Evolutionary conservation across 2,113 vertebrate genomes (phyloP), one percentile per base, ranked within the genome.

Genomic region (Hemiprocne comata): DNA sequence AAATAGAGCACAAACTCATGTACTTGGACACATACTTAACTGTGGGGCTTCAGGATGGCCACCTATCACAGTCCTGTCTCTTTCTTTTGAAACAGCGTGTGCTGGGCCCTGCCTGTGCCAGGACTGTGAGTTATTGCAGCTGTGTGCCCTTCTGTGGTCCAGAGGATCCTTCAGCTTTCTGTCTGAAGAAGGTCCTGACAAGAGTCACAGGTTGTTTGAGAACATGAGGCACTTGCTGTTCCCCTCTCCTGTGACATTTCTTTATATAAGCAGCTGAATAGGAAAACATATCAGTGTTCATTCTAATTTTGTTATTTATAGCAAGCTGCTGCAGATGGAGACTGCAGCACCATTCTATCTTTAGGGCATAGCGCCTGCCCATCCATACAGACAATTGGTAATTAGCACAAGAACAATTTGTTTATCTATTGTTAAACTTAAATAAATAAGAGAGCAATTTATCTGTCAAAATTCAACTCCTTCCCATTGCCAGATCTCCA

Each of bases 301-400:
- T 90, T 94, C 69, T 94, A 60, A 86, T 95, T 94, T 95, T 54
- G 85, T 90, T 97, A 96, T 97, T 96, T 97, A 95, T 95, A 96
- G 85, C 5, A 3, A 95, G 48, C 86, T 79, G 87, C 75, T 65
- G 66, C 95, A 96, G 94, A 95, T 91, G 95, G 81, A 94, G 90
- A 86, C 86, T 73, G 89, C 65, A 90, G 85, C 57, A 74, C 58
- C 19, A 40, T 84, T 91, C 91, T 96, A 77, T 97, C 92, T 97
- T 97, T 86, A 92, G 95, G 90, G 77, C 2, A 4, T 91, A 96
- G 72, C 6, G 51, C 72, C 78, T 90, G 85, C 81, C 62, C 92
- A 72, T 87, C 78, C 65, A 5, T 88, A 60, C 66, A 93, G 40
- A 96, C 94, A 97, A 96, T 88, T 95, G 89, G 88, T 92, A 94